Conservation (phyloP, 2,888 invertebrate species). For the Idaea dimidiata region DNA sequence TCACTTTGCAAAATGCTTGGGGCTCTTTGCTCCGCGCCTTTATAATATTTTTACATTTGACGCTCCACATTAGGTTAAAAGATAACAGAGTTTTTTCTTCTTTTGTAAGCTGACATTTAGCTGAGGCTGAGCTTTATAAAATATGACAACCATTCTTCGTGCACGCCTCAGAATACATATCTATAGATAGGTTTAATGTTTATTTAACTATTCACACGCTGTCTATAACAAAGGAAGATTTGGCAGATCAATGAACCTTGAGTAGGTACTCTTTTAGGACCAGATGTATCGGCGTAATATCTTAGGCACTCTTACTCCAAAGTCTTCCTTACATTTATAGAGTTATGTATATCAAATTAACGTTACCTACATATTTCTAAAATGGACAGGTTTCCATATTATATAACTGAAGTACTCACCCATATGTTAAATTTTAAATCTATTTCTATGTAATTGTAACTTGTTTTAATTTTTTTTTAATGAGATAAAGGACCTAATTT, state of each 20-base stretch:
- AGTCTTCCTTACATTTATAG: not conserved
- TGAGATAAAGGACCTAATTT: no score
- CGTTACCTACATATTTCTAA: no score
- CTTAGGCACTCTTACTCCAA: not conserved
- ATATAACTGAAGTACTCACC: no score
- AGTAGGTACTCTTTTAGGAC: not conserved
- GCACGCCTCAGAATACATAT: constrained; percentile 45
- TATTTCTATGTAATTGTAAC: no score
- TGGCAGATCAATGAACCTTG: constrained; percentile 50
- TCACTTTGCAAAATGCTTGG: constrained; percentile 75
- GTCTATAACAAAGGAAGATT: constrained; percentile 43
- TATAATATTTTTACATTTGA: constrained; percentile 72
- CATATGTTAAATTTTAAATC: no score
- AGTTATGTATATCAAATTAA: no score
- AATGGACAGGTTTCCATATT: no score
- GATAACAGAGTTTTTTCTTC: constrained; percentile 75
- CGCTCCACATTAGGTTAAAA: constrained; percentile 71
- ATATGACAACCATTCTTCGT: constrained; percentile 58
- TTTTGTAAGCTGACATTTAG: constrained; percentile 69
- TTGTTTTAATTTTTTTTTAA: no score
- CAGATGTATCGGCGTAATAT: not conserved
- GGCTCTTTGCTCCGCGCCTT: constrained; percentile 62
- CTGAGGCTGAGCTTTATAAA: constrained; percentile 50
- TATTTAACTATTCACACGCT: constrained; percentile 49
- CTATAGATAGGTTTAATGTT: constrained; percentile 43